Conservation (phyloP, 1,140 invertebrate genomes). For the Scaptomyza montana region DNA sequence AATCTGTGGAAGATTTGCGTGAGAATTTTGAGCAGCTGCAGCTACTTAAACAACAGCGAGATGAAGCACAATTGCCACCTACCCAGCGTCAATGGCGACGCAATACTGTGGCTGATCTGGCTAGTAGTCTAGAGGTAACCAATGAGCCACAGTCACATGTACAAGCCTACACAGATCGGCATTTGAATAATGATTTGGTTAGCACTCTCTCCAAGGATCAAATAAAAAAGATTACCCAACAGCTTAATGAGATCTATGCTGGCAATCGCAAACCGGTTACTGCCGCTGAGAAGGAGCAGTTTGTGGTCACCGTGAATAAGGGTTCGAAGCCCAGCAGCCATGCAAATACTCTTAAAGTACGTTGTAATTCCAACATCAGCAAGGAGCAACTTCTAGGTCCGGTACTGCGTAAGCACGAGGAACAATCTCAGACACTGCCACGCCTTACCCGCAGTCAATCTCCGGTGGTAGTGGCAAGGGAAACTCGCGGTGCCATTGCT, state of each 20-base stretch:
- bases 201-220: constrained; percentile 94
- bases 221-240: constrained; percentile 91
- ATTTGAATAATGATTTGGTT: constrained; percentile 90
- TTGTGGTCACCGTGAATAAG: constrained; percentile 86
- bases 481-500: constrained; percentile 87
- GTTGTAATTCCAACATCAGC: constrained; percentile 87
- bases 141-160: constrained; percentile 67
- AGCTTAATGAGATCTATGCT: constrained; percentile 92
- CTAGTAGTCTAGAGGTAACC: constrained; percentile 87
- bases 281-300: constrained; percentile 83
- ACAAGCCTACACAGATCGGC: constrained; percentile 75
- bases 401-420: constrained; percentile 74
- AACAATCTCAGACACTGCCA: constrained; percentile 57
- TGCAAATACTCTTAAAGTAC: constrained; percentile 86
- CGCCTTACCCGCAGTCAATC: constrained; percentile 84
- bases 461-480: constrained; percentile 85
- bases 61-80: constrained; percentile 86
- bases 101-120: constrained; percentile 90
- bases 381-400: constrained; percentile 84
- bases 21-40: constrained; percentile 86
- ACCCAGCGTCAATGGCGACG: constrained; percentile 94
- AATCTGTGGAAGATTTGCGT: constrained; percentile 93
- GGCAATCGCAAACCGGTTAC: constrained; percentile 76
- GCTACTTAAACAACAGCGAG: constrained; percentile 82
- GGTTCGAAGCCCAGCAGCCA: constrained; percentile 80